A percentile compares a stretch with the other conserved stretches of the same genome.
phyloP scores from a whole-genome alignment of 2,888 invertebrate species.

The Danaus chrysippus region DNA sequence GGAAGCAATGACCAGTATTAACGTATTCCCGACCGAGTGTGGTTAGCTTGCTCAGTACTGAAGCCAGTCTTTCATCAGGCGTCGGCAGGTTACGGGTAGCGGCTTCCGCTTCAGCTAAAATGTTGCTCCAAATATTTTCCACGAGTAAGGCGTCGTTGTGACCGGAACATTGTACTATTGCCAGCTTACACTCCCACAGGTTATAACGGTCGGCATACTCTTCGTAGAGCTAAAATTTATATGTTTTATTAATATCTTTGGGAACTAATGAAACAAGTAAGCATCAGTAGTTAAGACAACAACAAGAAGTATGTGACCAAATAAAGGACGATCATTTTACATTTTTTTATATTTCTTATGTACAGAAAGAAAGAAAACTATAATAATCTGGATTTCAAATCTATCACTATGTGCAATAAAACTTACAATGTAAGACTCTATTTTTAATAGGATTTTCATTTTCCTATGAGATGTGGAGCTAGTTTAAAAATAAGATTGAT shows the following conservation, averaged over 20 bases:
- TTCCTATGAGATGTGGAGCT: no score
- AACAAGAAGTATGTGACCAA: no score
- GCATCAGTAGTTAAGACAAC: no score
- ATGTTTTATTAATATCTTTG: not conserved
- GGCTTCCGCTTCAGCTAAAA: conserved; percentile 82
- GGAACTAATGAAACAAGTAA: not conserved
- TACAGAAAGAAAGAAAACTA: no score
- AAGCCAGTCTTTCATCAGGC: conserved; percentile 79
- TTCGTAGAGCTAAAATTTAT: conserved; percentile 84
- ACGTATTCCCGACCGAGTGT: conserved; percentile 87
- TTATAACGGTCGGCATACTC: conserved; percentile 95
- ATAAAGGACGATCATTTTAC: no score
- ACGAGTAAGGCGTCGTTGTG: conserved; percentile 93
- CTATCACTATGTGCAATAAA: no score
- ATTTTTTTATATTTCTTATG: no score
- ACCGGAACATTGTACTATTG: conserved; percentile 96
- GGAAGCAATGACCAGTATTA: conserved; percentile 92
- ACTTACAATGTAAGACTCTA: no score
- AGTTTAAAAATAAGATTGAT: no score
- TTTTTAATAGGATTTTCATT: no score
- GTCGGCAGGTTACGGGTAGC: conserved; percentile 64
- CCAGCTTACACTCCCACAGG: conserved; percentile 95
- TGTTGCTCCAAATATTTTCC: conserved; percentile 94
- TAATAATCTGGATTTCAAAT: no score
- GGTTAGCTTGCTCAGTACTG: conserved; percentile 87